phyloP scores from a whole-genome alignment of 2,888 invertebrate species.

The Cosmorhoe ocellata region DNA sequence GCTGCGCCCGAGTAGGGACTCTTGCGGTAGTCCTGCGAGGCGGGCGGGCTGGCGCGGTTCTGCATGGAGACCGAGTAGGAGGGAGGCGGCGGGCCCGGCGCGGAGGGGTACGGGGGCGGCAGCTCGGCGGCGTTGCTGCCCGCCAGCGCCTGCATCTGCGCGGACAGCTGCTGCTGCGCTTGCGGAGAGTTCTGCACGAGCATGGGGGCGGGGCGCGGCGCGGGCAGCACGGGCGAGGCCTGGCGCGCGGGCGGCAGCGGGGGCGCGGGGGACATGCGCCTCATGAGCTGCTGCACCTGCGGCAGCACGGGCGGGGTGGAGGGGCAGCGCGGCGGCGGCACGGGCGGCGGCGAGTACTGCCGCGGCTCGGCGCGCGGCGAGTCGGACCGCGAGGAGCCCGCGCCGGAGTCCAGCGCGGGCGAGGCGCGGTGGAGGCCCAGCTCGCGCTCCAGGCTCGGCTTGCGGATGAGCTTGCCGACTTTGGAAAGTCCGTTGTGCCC shows the following conservation, averaged over 20 bases:
- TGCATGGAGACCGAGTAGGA: slow-evolving; percentile 94
- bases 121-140: slow-evolving; percentile 87
- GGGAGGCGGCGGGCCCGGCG: slow-evolving; percentile 85
- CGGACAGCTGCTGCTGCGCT: slow-evolving; percentile 92
- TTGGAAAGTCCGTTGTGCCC: slow-evolving; percentile 79
- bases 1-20: slow-evolving; percentile 93
- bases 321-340: slow-evolving; percentile 88
- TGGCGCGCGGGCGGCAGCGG: slow-evolving; percentile 85
- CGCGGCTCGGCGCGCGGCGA: slow-evolving; percentile 87
- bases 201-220: slow-evolving; percentile 86
- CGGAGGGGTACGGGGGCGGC: slow-evolving; percentile 86
- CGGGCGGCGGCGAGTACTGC: slow-evolving; percentile 89
- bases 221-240: slow-evolving; percentile 86
- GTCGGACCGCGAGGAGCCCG: slow-evolving; percentile 94
- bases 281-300: slow-evolving; percentile 80
- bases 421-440: slow-evolving; percentile 89
- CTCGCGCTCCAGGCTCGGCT: slow-evolving; percentile 94
- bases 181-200: slow-evolving; percentile 91
- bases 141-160: slow-evolving; percentile 93
- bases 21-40: slow-evolving; percentile 90
- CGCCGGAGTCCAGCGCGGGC: slow-evolving; percentile 93
- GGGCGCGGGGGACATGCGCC: slow-evolving; percentile 85
- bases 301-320: slow-evolving; percentile 87
- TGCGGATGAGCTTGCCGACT: slow-evolving; percentile 87
- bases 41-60: slow-evolving; percentile 93